These are phyloP conservation scores for Cebidichthys violaceus DNA, from an alignment of 2,113 vertebrate species.

Conservation along the genomic window DNA sequence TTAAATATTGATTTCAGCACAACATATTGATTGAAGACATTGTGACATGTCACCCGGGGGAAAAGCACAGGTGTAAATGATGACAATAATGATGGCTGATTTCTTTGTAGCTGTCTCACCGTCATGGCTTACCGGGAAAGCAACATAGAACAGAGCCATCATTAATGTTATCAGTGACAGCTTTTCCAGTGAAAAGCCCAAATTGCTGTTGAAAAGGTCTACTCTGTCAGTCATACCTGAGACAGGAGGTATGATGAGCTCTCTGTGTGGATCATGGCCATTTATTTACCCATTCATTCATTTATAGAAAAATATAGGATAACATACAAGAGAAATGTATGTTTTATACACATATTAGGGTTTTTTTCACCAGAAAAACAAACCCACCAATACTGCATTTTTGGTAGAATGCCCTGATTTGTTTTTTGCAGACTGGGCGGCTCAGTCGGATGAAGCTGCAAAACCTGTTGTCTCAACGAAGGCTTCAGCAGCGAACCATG, in stretches of 20 bases:
- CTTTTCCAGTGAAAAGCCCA: not conserved
- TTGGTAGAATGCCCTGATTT: not conserved
- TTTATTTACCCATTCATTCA: not conserved
- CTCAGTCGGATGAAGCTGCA: conserved; percentile 12
- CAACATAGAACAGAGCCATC: not conserved
- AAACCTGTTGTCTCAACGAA: conserved; percentile 23
- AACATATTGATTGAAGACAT: not conserved
- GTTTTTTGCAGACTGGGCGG: not conserved
- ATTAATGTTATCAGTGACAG: not conserved
- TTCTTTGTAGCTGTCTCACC: not conserved
- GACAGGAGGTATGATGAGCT: not conserved
- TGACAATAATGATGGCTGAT: not conserved
- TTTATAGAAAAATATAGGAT: not conserved
- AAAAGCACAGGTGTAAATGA: not conserved
- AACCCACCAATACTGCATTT: not conserved
- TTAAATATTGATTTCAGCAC: not conserved
- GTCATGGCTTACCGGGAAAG: not conserved
- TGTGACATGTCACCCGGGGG: not conserved
- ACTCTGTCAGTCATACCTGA: not conserved
- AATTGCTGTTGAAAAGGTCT: not conserved
- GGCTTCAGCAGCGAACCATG: conserved; percentile 29
- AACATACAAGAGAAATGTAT: not conserved
- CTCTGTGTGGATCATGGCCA: not conserved
- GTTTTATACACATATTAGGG: not conserved
- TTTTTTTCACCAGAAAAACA: not conserved